Evolutionary conservation across 1,140 invertebrate species (phyloP).

Genomic region (Reticulitermes speratus): DNA sequence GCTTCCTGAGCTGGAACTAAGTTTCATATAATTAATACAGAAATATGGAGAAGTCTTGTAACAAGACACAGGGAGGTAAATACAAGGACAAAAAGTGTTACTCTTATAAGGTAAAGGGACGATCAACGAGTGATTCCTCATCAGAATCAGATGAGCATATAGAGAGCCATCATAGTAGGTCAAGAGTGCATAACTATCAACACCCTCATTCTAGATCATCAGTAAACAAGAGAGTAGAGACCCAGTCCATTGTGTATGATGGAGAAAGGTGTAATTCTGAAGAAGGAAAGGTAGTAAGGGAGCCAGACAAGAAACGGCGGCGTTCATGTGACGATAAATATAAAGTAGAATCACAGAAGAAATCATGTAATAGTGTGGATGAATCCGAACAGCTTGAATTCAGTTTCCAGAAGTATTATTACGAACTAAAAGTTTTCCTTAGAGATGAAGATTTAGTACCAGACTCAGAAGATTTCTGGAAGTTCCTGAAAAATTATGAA

Average conservation of each 20-base stretch:
- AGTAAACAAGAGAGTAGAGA: neutral
- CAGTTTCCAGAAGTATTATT: neutral
- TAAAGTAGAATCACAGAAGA: neutral
- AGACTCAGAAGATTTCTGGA: constrained; percentile 24
- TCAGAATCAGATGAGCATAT: neutral
- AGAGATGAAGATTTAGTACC: neutral
- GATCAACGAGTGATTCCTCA: neutral
- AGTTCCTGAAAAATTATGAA: constrained; percentile 29
- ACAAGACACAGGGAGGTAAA: neutral
- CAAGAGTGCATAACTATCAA: neutral
- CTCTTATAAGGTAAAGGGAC: neutral
- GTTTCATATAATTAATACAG: neutral
- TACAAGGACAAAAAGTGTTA: neutral
- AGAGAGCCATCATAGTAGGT: neutral
- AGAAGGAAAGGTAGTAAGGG: neutral
- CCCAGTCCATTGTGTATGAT: neutral
- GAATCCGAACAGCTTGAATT: neutral
- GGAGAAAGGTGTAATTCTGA: neutral
- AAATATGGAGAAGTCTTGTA: neutral
- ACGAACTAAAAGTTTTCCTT: constrained; percentile 22
- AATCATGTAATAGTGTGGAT: neutral
- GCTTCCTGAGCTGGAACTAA: no score
- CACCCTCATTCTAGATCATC: neutral
- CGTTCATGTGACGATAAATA: neutral
- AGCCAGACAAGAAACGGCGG: neutral